phyloP scores from a whole-genome alignment of 1,140 invertebrate species.

The Drosophila orosa region DNA sequence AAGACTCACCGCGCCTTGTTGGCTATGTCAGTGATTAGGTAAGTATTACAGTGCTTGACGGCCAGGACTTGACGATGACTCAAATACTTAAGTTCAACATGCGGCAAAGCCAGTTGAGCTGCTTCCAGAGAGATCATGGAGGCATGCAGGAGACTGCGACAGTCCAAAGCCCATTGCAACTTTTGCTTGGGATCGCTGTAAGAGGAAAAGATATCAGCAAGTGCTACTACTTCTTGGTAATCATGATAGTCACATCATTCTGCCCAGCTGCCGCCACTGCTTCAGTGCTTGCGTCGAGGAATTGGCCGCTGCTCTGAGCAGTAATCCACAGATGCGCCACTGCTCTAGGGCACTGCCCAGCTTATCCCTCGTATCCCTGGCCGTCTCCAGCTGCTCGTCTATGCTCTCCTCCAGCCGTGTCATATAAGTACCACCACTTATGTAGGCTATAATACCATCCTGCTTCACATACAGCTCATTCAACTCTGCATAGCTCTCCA shows the following conservation, averaged over 20 bases:
- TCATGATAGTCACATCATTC: slow-evolving; percentile 50
- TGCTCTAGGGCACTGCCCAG: slow-evolving; percentile 78
- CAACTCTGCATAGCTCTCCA: slow-evolving; percentile 69
- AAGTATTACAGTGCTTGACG: slow-evolving; percentile 78
- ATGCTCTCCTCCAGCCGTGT: slow-evolving; percentile 76
- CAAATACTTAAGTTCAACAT: slow-evolving; percentile 78
- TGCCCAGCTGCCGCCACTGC: slow-evolving; percentile 65
- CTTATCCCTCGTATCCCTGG: slow-evolving; percentile 78
- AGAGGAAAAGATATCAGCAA: background rate
- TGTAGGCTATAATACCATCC: slow-evolving; percentile 80
- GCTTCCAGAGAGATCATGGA: slow-evolving; percentile 75
- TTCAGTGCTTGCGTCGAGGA: slow-evolving; percentile 69
- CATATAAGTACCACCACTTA: slow-evolving; percentile 81
- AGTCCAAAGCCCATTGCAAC: slow-evolving; percentile 68
- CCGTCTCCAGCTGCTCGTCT: slow-evolving; percentile 76
- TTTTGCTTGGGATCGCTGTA: slow-evolving; percentile 73
- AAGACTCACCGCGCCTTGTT: slow-evolving; percentile 61
- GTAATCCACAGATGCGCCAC: slow-evolving; percentile 79
- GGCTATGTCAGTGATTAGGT: slow-evolving; percentile 81
- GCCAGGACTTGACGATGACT: slow-evolving; percentile 78
- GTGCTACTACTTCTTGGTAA: background rate
- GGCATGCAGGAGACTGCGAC: slow-evolving; percentile 73
- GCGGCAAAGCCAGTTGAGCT: slow-evolving; percentile 75
- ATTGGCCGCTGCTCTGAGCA: slow-evolving; percentile 70
- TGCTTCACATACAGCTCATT: slow-evolving; percentile 78